These are phyloP conservation scores for Sebastes umbrosus DNA, from an alignment of 2,797 vertebrate genomes.

Conservation along the genomic window DNA sequence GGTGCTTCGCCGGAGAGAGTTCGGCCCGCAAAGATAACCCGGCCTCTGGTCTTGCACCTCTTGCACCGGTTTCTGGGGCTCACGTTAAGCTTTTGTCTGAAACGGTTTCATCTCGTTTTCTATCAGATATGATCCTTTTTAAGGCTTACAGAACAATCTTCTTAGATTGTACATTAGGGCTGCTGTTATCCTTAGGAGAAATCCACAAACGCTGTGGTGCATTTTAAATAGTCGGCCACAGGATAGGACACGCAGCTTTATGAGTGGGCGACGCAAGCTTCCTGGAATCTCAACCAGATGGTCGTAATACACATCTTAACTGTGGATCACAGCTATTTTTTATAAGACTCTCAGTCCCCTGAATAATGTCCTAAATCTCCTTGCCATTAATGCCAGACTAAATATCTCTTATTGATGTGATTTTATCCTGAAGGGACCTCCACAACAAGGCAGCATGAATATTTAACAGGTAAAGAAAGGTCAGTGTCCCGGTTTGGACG, in stretches of 20 bases:
- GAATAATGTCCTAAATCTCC: conserved; percentile 51
- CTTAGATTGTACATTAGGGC: conserved; percentile 70
- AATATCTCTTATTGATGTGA: conserved; percentile 48
- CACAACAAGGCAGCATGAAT: conserved; percentile 60
- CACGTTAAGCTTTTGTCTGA: conserved; percentile 64
- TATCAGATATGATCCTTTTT: conserved; percentile 67
- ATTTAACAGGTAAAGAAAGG: conserved; percentile 66
- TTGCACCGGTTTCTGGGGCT: conserved; percentile 55
- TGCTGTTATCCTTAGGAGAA: conserved; percentile 62
- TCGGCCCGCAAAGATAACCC: conserved; percentile 62
- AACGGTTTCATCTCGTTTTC: conserved; percentile 66
- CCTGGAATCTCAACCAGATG: conserved; percentile 70
- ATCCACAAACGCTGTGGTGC: conserved; percentile 53
- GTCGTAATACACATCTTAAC: conserved; percentile 52
- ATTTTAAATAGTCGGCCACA: conserved; percentile 65
- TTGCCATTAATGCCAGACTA: conserved; percentile 48
- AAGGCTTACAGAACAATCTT: conserved; percentile 75
- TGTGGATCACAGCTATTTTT: conserved; percentile 46
- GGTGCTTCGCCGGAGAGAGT: conserved; percentile 53
- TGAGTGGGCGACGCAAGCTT: conserved; percentile 50
- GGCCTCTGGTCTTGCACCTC: conserved; percentile 55
- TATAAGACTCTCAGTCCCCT: conserved; percentile 18
- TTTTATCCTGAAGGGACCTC: conserved; percentile 54
- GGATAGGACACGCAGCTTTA: conserved; percentile 41
- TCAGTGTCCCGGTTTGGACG: conserved; percentile 32